These are phyloP conservation scores for Melanostoma mellinum DNA, from an alignment of 2,888 invertebrate genomes.

Conservation along the genomic window DNA sequence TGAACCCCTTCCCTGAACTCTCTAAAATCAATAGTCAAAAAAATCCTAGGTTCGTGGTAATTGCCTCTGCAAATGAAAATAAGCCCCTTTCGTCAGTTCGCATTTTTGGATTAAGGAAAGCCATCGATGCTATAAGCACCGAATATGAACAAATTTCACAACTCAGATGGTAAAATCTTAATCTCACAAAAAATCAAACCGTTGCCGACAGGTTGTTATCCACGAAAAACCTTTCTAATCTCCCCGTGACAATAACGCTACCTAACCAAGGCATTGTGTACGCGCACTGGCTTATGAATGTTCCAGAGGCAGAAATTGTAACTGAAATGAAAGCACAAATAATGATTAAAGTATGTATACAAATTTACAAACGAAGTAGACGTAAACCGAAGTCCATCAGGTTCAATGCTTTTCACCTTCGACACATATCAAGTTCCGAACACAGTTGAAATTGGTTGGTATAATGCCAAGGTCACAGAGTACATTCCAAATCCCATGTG, in stretches of 20 bases:
- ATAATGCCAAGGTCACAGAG: conserved; percentile 17
- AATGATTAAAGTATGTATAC: conserved; percentile 1
- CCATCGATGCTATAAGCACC: conserved; percentile 6
- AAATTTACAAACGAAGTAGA: conserved; percentile 17
- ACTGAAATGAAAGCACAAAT: conserved; percentile 1
- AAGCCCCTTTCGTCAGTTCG: not conserved
- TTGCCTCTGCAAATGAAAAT: not conserved
- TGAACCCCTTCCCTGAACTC: conserved; percentile 7
- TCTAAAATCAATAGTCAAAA: not conserved
- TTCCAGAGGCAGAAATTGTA: conserved; percentile 21
- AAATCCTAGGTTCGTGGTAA: conserved; percentile 16
- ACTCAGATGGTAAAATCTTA: conserved; percentile 16
- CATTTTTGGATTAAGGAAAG: conserved; percentile 15
- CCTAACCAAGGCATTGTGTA: conserved; percentile 13
- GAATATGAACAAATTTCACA: conserved; percentile 16
- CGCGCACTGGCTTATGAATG: conserved; percentile 14
- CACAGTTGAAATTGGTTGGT: conserved; percentile 14
- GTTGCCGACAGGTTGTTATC: conserved; percentile 10
- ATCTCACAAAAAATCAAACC: conserved; percentile 13
- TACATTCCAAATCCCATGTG: conserved; percentile 33
- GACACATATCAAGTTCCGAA: conserved; percentile 4
- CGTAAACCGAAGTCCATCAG: not conserved
- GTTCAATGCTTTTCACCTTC: conserved; percentile 12
- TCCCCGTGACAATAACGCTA: not conserved
- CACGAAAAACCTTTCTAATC: conserved; percentile 13